Evolutionary conservation across 1,140 invertebrate species (phyloP).

Genomic region (Drosophila littoralis): DNA sequence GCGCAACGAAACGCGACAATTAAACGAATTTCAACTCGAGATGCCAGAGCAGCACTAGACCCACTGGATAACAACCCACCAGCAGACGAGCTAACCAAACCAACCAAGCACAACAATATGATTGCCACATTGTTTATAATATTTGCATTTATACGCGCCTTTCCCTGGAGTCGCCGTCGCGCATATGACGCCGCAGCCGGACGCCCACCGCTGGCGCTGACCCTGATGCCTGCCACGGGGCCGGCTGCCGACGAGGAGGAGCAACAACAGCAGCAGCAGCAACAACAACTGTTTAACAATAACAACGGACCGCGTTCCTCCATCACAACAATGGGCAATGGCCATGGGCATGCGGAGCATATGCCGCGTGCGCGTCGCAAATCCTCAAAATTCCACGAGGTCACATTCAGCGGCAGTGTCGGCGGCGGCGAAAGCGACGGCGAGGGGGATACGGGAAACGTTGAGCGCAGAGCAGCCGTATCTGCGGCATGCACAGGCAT

Average conservation of each 20-base stretch:
- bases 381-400: conserved; percentile 78
- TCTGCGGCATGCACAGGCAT: neutral
- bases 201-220: conserved; percentile 52
- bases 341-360: conserved; percentile 33
- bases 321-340: conserved; percentile 52
- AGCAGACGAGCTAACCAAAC: neutral
- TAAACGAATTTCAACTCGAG: conserved; percentile 15
- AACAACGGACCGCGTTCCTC: conserved; percentile 59
- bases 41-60: conserved; percentile 5
- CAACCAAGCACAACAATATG: conserved; percentile 48
- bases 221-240: conserved; percentile 32
- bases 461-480: neutral
- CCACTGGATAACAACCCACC: conserved; percentile 1
- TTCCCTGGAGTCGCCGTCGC: conserved; percentile 76
- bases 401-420: conserved; percentile 79
- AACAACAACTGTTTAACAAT: conserved; percentile 51
- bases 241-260: neutral
- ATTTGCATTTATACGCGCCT: conserved; percentile 84
- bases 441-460: conserved; percentile 4
- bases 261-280: conserved; percentile 19
- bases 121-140: conserved; percentile 84
- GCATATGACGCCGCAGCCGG: conserved; percentile 35
- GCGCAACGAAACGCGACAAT: conserved; percentile 14
- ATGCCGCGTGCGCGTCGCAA: conserved; percentile 62
- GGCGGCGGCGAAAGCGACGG: conserved; percentile 76